Percentiles rank a stretch among this genome's conserved stretches.
These are phyloP conservation scores for Cladorhizidae sp. DNA, from an alignment of 37 sponge, comb jelly and placozoan species.

Conservation along the genomic window DNA sequence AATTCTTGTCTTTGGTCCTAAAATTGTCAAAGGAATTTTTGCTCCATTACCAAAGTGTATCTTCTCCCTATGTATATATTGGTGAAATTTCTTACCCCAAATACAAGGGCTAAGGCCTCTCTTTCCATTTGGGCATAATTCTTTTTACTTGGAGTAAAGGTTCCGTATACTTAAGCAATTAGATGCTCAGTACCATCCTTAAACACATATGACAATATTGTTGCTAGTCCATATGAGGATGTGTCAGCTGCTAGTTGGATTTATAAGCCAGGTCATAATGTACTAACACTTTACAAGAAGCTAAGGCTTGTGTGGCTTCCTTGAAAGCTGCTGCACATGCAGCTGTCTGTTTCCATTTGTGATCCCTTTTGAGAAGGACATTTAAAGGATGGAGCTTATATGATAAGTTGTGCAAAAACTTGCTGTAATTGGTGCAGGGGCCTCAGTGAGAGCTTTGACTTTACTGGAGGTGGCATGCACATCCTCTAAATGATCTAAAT, in stretches of 20 bases:
- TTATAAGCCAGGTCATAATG: slow-evolving; percentile 24
- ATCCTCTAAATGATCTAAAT: slow-evolving; percentile 10
- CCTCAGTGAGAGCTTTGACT: slow-evolving; percentile 13
- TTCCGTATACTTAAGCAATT: slow-evolving; percentile 7
- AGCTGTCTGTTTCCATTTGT: slow-evolving; percentile 7
- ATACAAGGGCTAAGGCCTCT: slow-evolving; percentile 36
- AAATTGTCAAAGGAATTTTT: slow-evolving; percentile 18
- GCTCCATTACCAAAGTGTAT: slow-evolving; percentile 11
- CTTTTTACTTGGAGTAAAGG: slow-evolving; percentile 7
- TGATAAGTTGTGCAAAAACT: not conserved
- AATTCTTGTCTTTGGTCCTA: slow-evolving; percentile 10
- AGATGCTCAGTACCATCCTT: slow-evolving; percentile 18
- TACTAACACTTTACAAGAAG: slow-evolving; percentile 9
- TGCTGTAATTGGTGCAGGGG: slow-evolving; percentile 25
- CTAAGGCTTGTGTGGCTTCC: slow-evolving; percentile 12
- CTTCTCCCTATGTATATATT: slow-evolving; percentile 5
- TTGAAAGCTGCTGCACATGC: slow-evolving; percentile 13
- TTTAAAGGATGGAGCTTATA: slow-evolving; percentile 11
- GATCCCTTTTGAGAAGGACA: slow-evolving; percentile 2
- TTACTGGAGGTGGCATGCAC: slow-evolving; percentile 8
- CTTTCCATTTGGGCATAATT: slow-evolving; percentile 36
- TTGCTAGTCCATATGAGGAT: slow-evolving; percentile 32
- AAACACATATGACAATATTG: slow-evolving; percentile 22
- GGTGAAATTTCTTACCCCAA: slow-evolving; percentile 33
- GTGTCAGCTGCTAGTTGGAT: slow-evolving; percentile 19